Evolutionary conservation across 2,113 vertebrate genomes (phyloP).

Genomic region (Salvelinus alpinus): DNA sequence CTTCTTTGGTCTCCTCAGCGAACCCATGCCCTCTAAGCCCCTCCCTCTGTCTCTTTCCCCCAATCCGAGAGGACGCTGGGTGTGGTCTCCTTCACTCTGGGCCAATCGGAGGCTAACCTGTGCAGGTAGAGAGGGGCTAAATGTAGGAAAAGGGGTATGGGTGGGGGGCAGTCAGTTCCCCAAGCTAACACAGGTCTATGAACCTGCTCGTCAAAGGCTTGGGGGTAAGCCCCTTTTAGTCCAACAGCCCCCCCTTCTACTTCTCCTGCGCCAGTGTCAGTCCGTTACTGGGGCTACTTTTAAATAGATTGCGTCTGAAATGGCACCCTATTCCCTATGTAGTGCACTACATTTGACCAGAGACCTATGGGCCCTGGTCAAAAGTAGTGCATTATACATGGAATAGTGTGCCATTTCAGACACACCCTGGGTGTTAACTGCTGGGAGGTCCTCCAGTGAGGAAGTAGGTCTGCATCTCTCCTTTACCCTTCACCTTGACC

Average conservation of each 20-base stretch:
- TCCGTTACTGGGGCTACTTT: constrained; percentile 2
- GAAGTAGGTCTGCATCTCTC: constrained; percentile 99
- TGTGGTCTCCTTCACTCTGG: constrained; percentile 9
- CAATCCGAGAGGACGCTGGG: constrained; percentile 19
- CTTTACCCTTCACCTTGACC: constrained; percentile 98
- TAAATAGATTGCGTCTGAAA: too few species aligned
- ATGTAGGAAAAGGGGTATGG: constrained; percentile 3
- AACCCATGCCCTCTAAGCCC: constrained; percentile 22
- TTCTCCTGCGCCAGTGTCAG: constrained; percentile 18
- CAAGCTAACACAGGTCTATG: constrained; percentile 38
- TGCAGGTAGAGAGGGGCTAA: constrained; percentile 19
- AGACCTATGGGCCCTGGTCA: too few species aligned
- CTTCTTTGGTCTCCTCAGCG: constrained; percentile 72
- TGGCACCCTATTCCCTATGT: too few species aligned
- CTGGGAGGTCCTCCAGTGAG: constrained; percentile 88
- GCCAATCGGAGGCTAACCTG: constrained; percentile 8
- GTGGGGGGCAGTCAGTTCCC: constrained; percentile 16
- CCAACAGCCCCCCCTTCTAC: background rate
- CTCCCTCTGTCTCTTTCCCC: constrained; percentile 8
- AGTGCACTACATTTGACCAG: too few species aligned
- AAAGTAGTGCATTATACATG: background rate
- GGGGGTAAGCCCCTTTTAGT: constrained; percentile 4
- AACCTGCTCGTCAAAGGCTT: constrained; percentile 20
- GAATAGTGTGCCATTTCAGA: background rate
- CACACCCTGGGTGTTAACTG: constrained; percentile 80